A percentile compares a stretch with the other conserved stretches of the same genome.
phyloP scores from a whole-genome alignment of 2,888 invertebrate species.

The Bugulina stolonifera region DNA sequence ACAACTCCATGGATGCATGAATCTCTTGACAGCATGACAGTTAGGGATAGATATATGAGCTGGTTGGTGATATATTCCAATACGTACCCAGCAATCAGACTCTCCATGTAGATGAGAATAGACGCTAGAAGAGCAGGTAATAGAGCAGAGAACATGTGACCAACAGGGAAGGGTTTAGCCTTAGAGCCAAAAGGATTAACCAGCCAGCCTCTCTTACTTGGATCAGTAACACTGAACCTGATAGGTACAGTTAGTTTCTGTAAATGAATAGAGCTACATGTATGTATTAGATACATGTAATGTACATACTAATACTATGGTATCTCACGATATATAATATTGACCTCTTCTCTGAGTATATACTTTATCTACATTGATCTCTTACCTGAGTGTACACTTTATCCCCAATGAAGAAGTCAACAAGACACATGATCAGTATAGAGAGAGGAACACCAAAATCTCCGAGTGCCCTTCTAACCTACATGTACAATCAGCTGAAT shows the following conservation, averaged over 20 bases:
- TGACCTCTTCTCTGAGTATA: too few species aligned
- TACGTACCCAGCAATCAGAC: constrained; percentile 81
- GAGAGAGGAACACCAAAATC: constrained; percentile 78
- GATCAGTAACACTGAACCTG: constrained; percentile 59
- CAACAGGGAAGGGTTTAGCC: constrained; percentile 61
- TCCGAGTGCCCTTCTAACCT: constrained; percentile 33
- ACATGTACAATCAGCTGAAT: too few species aligned
- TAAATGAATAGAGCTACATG: constrained; percentile 58
- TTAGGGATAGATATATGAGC: too few species aligned
- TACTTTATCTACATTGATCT: too few species aligned
- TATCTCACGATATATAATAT: too few species aligned
- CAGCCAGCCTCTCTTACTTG: constrained; percentile 41
- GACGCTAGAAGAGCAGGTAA: constrained; percentile 88
- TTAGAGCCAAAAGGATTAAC: constrained; percentile 41
- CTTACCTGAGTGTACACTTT: not conserved
- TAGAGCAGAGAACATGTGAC: constrained; percentile 75
- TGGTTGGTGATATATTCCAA: not conserved
- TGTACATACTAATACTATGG: too few species aligned
- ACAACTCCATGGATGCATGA: too few species aligned
- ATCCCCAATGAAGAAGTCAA: constrained; percentile 70
- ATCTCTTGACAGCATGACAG: too few species aligned
- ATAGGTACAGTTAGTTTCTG: constrained; percentile 79
- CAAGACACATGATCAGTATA: constrained; percentile 77
- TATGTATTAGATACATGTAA: too few species aligned
- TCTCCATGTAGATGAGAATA: constrained; percentile 98